A percentile compares a stretch with the other conserved stretches of the same genome.
Conservation (phyloP, 2,113 vertebrate species). For the Aramus guarauna region DNA sequence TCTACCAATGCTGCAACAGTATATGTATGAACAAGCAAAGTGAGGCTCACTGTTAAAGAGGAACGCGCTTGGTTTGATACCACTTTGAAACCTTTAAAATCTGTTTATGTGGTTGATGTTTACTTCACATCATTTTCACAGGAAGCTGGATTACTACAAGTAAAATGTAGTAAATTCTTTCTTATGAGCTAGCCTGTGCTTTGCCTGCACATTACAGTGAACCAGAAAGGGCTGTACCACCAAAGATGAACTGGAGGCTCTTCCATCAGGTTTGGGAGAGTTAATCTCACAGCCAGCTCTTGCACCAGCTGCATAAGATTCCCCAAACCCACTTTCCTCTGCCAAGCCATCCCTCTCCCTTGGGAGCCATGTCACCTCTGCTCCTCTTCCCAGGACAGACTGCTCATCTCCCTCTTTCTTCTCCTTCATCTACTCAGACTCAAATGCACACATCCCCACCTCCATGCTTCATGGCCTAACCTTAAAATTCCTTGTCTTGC, state of each 20-base stretch:
- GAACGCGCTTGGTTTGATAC: not conserved
- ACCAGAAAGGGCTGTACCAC: not conserved
- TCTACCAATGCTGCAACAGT: not conserved
- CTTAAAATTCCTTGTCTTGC: not conserved
- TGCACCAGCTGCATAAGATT: not conserved
- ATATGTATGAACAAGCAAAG: not conserved
- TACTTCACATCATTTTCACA: not conserved
- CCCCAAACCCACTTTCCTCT: not conserved
- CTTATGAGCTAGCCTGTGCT: not conserved
- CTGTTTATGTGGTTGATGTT: not conserved
- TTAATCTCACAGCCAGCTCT: not conserved
- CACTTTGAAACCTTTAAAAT: not conserved
- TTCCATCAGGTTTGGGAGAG: not conserved
- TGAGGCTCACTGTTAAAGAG: not conserved
- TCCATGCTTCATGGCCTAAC: not conserved
- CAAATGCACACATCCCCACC: no score
- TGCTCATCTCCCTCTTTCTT: not conserved
- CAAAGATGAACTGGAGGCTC: not conserved
- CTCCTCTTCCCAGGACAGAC: not conserved
- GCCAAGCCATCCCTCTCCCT: not conserved
- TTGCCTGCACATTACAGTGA: not conserved
- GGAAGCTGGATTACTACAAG: not conserved
- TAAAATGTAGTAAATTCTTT: not conserved
- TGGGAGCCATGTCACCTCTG: not conserved
- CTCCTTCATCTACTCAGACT: not conserved